Evolutionary conservation across 2,113 vertebrate species (phyloP).

Genomic region (Terrapene triunguis): DNA sequence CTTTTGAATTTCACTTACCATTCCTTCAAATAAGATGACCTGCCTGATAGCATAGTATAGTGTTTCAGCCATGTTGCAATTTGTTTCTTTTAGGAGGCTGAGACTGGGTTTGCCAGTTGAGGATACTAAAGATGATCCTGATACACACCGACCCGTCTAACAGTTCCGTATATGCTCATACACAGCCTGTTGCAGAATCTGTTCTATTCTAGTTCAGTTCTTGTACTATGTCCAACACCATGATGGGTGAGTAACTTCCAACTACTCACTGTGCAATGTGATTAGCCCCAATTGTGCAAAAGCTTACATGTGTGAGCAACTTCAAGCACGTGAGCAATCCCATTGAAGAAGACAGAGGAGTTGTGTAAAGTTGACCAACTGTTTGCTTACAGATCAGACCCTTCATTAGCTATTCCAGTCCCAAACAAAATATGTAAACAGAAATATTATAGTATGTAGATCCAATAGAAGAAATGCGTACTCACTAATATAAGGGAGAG

Average conservation of each 20-base stretch:
- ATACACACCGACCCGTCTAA: background rate
- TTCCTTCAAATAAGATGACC: background rate
- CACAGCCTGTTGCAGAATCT: background rate
- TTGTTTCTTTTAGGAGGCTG: background rate
- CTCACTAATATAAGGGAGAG: background rate
- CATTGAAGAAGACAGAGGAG: background rate
- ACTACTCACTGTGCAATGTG: accelerated
- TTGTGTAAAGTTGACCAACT: accelerated
- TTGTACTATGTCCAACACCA: accelerated
- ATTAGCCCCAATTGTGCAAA: accelerated
- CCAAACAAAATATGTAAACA: background rate
- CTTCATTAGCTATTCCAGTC: background rate
- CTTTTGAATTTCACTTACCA: background rate
- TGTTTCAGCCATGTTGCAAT: background rate
- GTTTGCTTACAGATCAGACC: background rate
- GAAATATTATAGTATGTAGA: background rate
- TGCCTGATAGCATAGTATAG: background rate
- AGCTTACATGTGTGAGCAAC: accelerated
- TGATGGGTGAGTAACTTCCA: background rate
- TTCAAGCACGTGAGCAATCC: background rate
- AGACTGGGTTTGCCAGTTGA: background rate
- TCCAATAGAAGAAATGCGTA: background rate
- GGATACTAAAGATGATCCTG: background rate
- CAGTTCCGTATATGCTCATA: background rate
- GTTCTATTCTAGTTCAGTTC: background rate